Percentiles rank a stretch among this genome's conserved stretches.
Conservation (phyloP, 2,113 vertebrate genomes). For the Myiagra hebetior region DNA sequence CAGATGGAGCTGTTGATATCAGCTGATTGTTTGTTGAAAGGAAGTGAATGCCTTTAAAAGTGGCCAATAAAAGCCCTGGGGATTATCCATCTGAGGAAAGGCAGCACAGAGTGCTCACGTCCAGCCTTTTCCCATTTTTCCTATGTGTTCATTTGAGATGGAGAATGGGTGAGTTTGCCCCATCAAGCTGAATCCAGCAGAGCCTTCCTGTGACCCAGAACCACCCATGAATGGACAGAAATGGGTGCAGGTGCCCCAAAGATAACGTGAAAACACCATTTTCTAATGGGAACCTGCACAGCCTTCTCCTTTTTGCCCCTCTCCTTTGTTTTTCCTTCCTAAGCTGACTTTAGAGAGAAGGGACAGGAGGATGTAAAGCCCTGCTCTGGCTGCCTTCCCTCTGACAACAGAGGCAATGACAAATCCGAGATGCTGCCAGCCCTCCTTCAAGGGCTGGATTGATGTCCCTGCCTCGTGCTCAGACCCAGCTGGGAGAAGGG, state of each 20-base stretch:
- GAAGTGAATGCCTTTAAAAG: neutral
- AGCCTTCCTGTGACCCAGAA: neutral
- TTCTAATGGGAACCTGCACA: neutral
- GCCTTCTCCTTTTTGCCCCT: neutral
- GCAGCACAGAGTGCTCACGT: rapidly evolving
- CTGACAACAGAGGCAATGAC: neutral
- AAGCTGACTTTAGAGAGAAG: neutral
- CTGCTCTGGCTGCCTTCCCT: conserved; percentile 20
- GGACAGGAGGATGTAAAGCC: neutral
- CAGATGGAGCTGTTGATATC: neutral
- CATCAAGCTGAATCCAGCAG: neutral
- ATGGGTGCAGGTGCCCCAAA: neutral
- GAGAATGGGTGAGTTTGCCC: neutral
- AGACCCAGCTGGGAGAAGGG: conserved; percentile 55
- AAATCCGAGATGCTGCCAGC: conserved; percentile 4
- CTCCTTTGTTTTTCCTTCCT: neutral
- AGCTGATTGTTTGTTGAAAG: neutral
- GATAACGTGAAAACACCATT: rapidly evolving
- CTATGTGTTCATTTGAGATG: rapidly evolving
- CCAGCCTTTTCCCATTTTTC: neutral
- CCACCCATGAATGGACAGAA: neutral
- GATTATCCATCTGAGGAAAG: neutral
- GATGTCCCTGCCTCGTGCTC: conserved; percentile 50
- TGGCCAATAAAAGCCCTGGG: neutral
- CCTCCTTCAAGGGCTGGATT: conserved; percentile 55